Conservation (phyloP, 2,113 vertebrate species). For the Nycticryphes semicollaris region DNA sequence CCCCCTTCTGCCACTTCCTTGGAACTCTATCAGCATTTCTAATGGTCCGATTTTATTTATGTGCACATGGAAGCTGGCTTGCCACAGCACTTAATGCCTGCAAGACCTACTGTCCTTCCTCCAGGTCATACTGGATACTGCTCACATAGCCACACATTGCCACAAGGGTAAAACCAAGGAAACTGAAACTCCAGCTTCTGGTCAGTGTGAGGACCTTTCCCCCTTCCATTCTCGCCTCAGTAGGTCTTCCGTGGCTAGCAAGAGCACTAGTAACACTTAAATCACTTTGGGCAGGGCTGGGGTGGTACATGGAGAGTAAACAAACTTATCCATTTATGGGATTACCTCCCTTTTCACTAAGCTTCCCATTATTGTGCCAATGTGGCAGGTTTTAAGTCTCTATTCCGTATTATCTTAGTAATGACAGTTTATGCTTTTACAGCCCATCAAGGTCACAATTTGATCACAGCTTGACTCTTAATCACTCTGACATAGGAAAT, state of each 20-base stretch:
- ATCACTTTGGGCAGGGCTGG: background rate
- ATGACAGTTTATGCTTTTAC: background rate
- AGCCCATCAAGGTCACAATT: background rate
- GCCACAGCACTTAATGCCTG: background rate
- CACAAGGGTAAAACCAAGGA: background rate
- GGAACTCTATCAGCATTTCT: background rate
- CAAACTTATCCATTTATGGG: constrained; percentile 4
- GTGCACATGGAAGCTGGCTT: background rate
- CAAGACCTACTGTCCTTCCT: background rate
- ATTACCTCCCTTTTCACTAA: constrained; percentile 46
- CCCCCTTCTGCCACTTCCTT: background rate
- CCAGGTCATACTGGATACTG: background rate
- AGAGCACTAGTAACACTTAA: background rate
- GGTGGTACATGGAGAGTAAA: background rate
- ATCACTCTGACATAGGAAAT: constrained; percentile 60
- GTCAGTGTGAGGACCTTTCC: background rate
- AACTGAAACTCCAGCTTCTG: background rate
- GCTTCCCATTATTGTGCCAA: constrained; percentile 21
- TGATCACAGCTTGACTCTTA: constrained; percentile 9
- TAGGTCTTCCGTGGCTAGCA: background rate
- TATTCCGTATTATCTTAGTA: background rate
- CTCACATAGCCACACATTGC: rapidly evolving
- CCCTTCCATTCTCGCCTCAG: background rate
- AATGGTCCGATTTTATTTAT: background rate
- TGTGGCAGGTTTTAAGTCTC: constrained; percentile 6